Percentiles rank a stretch among this genome's conserved stretches.
These are phyloP conservation scores for Butastur rufipennis DNA, from an alignment of 2,113 vertebrate genomes.

Conservation along the genomic window DNA sequence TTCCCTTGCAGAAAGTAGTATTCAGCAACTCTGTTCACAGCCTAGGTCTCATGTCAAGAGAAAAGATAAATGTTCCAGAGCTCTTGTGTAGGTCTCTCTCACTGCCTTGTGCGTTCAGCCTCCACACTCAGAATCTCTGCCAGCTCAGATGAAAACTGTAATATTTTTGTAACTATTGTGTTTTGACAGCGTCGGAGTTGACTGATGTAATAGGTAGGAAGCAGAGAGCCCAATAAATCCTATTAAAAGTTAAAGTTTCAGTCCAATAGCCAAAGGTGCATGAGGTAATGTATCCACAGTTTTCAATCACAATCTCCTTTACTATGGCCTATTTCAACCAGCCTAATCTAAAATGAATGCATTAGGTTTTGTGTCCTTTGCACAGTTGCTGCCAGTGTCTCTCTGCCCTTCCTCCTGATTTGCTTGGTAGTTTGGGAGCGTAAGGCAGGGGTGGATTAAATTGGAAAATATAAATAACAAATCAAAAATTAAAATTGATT, in stretches of 20 bases:
- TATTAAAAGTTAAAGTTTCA: conserved; percentile 57
- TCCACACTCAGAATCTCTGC: neutral
- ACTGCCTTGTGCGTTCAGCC: neutral
- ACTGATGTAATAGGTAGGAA: conserved; percentile 23
- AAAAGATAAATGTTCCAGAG: neutral
- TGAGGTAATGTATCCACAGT: conserved; percentile 35
- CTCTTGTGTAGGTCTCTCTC: neutral
- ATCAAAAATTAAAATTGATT: conserved; percentile 86
- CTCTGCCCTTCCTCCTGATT: conserved; percentile 41
- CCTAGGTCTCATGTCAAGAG: neutral
- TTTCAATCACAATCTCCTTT: conserved; percentile 46
- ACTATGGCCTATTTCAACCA: conserved; percentile 36
- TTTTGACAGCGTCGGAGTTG: conserved; percentile 22
- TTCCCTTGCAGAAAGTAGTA: neutral
- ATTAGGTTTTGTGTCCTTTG: conserved; percentile 36
- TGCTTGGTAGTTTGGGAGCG: conserved; percentile 48
- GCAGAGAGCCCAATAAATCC: conserved; percentile 39
- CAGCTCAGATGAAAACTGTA: neutral
- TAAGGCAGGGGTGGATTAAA: conserved; percentile 73
- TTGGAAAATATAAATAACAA: conserved; percentile 86
- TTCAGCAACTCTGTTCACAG: neutral
- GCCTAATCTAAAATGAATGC: conserved; percentile 28
- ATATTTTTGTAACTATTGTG: conserved; percentile 20
- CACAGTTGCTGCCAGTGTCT: conserved; percentile 37
- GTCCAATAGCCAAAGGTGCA: conserved; percentile 59